These are phyloP conservation scores for Gryon sp. DNA, from an alignment of 1,140 invertebrate species.

Conservation along the genomic window DNA sequence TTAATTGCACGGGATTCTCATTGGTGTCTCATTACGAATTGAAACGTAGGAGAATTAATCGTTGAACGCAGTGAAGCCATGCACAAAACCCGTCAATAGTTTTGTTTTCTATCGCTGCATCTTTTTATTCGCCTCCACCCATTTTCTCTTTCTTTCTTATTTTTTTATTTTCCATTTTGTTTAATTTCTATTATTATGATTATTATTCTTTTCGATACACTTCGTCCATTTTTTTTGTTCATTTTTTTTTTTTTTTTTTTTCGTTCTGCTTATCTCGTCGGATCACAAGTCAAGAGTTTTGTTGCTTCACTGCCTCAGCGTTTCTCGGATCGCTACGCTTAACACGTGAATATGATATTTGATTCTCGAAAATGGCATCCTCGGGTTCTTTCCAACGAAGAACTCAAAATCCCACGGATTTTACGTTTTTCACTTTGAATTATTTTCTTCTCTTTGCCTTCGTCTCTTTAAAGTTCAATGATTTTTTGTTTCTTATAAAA, in stretches of 20 bases:
- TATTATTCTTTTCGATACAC: too few relatives aligned
- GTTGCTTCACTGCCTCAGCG: slow-evolving; percentile 28
- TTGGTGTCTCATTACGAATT: slow-evolving; percentile 60
- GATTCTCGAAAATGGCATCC: slow-evolving; percentile 33
- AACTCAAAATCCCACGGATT: slow-evolving; percentile 11
- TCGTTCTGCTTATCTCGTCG: slow-evolving; percentile 12
- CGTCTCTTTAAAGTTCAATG: too few relatives aligned
- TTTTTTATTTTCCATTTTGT: too few relatives aligned
- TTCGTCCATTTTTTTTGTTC: too few relatives aligned
- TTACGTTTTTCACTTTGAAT: not conserved
- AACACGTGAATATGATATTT: slow-evolving; percentile 28
- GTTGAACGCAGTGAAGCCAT: slow-evolving; percentile 41
- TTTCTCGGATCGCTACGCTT: slow-evolving; percentile 21
- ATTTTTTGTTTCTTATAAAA: slow-evolving; percentile 37
- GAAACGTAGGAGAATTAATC: slow-evolving; percentile 43
- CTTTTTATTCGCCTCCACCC: not conserved
- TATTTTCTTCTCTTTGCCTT: not conserved
- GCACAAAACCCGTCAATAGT: slow-evolving; percentile 15
- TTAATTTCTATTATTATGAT: too few relatives aligned
- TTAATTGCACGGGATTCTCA: slow-evolving; percentile 60
- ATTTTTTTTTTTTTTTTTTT: too few relatives aligned
- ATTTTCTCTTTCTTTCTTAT: not conserved
- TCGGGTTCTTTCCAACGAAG: slow-evolving; percentile 10
- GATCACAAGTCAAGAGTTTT: slow-evolving; percentile 44
- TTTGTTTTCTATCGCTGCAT: slow-evolving; percentile 9